These are phyloP conservation scores for Anthonomus grandis DNA, from an alignment of 1,140 invertebrate species.

Conservation along the genomic window DNA sequence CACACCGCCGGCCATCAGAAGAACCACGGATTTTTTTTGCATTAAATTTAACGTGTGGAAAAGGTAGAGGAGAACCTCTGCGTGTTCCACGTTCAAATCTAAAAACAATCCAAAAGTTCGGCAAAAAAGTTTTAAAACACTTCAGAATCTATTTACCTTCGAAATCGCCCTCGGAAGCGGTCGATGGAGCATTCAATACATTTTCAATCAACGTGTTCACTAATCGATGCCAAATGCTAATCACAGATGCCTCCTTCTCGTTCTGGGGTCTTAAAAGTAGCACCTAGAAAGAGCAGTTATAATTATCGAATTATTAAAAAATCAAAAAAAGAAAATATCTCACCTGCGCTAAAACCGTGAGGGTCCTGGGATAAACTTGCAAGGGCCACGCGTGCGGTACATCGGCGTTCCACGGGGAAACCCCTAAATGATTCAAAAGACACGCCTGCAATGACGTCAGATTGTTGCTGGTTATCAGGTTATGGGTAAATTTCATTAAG, in stretches of 20 bases:
- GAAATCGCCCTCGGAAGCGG: conserved; percentile 63
- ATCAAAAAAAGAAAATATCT: background rate
- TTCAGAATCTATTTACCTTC: conserved; percentile 27
- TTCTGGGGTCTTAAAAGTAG: conserved; percentile 75
- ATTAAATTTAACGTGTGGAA: conserved; percentile 93
- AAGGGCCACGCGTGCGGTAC: conserved; percentile 68
- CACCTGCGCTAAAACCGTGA: conserved; percentile 69
- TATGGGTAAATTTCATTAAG: conserved; percentile 79
- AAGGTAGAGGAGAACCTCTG: conserved; percentile 87
- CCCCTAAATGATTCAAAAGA: conserved; percentile 70
- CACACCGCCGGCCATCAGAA: conserved; percentile 69
- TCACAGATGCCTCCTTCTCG: conserved; percentile 83
- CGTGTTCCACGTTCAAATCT: conserved; percentile 87
- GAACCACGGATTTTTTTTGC: conserved; percentile 93
- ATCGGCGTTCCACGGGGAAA: conserved; percentile 68
- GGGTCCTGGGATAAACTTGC: conserved; percentile 76
- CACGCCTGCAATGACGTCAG: conserved; percentile 69
- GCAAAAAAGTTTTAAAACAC: background rate
- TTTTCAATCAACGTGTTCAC: conserved; percentile 83
- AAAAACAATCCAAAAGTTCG: background rate
- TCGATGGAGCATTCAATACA: conserved; percentile 59
- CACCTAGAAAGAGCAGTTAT: conserved; percentile 53
- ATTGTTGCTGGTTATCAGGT: conserved; percentile 70
- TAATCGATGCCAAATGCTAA: conserved; percentile 86
- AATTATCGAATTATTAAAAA: background rate